A percentile compares a stretch with the other conserved stretches of the same genome.
phyloP scores from a whole-genome alignment of 2,888 invertebrate genomes.

The Cephus sareptanus region DNA sequence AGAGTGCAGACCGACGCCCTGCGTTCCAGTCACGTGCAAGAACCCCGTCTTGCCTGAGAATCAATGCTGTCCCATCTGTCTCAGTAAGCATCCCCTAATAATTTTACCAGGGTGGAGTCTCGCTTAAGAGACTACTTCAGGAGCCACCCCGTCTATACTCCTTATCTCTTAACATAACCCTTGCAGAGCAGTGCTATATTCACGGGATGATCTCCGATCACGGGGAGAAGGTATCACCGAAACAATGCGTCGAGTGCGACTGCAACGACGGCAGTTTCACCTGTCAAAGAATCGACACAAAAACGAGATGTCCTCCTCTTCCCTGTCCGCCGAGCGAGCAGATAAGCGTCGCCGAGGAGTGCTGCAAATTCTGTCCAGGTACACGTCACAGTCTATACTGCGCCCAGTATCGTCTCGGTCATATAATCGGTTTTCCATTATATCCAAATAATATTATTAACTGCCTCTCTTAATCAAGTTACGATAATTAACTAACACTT shows the following conservation, averaged over 20 bases:
- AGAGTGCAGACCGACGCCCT: slow-evolving; percentile 84
- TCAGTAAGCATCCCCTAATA: slow-evolving; percentile 74
- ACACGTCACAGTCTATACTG: slow-evolving; percentile 27
- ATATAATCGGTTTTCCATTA: not conserved
- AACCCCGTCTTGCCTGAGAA: slow-evolving; percentile 82
- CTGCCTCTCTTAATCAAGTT: not conserved
- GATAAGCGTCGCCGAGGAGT: slow-evolving; percentile 85
- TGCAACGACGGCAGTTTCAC: slow-evolving; percentile 86
- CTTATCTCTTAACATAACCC: not conserved
- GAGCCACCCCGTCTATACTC: slow-evolving; percentile 9
- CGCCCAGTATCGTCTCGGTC: not conserved
- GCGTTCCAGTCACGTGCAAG: slow-evolving; percentile 82
- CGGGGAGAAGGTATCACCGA: slow-evolving; percentile 79
- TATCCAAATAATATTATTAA: not conserved
- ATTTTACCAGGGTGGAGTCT: not conserved
- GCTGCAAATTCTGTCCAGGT: slow-evolving; percentile 93
- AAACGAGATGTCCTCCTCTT: slow-evolving; percentile 80
- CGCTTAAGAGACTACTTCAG: not conserved
- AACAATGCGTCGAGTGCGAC: slow-evolving; percentile 84
- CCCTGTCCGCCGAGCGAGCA: slow-evolving; percentile 82
- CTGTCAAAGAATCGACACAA: slow-evolving; percentile 79
- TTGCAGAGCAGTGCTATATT: slow-evolving; percentile 78
- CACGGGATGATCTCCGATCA: slow-evolving; percentile 81
- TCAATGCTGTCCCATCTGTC: slow-evolving; percentile 88
- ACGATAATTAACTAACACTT: slow-evolving; percentile 17